phyloP scores from a whole-genome alignment of 2,888 invertebrate genomes.

The Hartigia nigra region DNA sequence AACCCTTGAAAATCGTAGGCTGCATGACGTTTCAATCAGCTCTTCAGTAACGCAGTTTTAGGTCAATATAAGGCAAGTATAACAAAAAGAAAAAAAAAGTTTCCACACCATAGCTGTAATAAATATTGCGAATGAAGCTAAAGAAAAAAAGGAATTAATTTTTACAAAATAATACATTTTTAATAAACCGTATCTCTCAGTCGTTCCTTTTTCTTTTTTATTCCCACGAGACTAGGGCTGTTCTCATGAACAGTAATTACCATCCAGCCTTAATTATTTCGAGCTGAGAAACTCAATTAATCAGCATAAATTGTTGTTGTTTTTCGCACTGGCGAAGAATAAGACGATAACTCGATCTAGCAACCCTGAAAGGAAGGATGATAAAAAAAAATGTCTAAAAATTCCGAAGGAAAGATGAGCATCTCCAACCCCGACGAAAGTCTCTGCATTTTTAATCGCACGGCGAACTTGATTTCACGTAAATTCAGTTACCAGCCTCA shows the following conservation, averaged over 20 bases:
- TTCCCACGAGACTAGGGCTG: background rate
- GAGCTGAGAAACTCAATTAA: constrained; percentile 10
- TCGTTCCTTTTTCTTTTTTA: constrained; percentile 1
- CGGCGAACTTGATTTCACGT: constrained; percentile 20
- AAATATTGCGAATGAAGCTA: background rate
- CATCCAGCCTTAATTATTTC: background rate
- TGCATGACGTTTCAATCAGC: background rate
- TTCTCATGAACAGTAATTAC: constrained; percentile 1
- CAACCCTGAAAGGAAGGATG: background rate
- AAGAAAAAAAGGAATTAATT: no score
- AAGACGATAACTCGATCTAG: constrained; percentile 15
- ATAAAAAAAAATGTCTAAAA: background rate
- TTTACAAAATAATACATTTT: background rate
- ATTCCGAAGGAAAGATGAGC: background rate
- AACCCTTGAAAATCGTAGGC: background rate
- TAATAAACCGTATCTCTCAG: background rate
- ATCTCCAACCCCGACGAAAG: background rate
- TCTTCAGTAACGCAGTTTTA: background rate
- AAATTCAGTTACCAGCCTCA: constrained; percentile 16
- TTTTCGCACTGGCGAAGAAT: constrained; percentile 13
- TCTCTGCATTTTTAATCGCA: constrained; percentile 19
- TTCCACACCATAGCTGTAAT: no score
- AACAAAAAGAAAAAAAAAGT: no score
- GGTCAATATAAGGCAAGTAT: background rate
- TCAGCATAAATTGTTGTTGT: constrained; percentile 17